Base-by-base conservation (phyloP, 2,888 invertebrate genomes). In the Fabriciana adippe region DNA sequence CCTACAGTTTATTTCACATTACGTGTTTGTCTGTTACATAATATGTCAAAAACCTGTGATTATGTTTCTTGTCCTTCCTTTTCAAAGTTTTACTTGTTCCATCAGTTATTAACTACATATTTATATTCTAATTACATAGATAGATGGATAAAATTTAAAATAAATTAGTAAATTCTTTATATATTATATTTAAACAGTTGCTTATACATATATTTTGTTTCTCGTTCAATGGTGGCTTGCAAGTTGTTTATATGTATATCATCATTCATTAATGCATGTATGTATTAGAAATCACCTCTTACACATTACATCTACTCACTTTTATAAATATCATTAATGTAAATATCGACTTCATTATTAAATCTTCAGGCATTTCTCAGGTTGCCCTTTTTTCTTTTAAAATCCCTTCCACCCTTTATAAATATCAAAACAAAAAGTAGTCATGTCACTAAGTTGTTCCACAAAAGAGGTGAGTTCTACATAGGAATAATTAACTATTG, bases 361-460 rank as follows among this genome's bases (percentile, higher is more conserved):
- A 77, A 86, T 91, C 94, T 94, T 94, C 94, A 91, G 94, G 94
- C 94, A 92, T 93, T 94, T 94, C 94, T 92, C 94, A 94, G 94
- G 94, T 81, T 92, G 93, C 90, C 93, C 88, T 85, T 87, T 85
- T 90, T 90, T 85, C 90, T 83, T 82, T 81, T 85, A 68, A 79
- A 81, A 75, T 73, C 70, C 74, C 73, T 63, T 73, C 69, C 69
- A 71, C 69, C 64, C 60, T 64, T 66, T 72, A 64, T 67, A 50
- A 64, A 67, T 70, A 54, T 50, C 15, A 41, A 63, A 66, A 53
- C 26, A 59, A 41, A 21, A 35, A 55, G 15, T 60, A 57, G 48
- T 45, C 16, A 47, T 63, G 55, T 68, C 31, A 61, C 26, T 55
- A 69, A 73, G 65, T 71, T 72, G 59, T 69, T 73, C 70, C 71